A percentile compares a stretch with the other conserved stretches of the same genome.
Evolutionary conservation across 2,888 invertebrate genomes (phyloP).

Genomic region (Piscicola geometra): DNA sequence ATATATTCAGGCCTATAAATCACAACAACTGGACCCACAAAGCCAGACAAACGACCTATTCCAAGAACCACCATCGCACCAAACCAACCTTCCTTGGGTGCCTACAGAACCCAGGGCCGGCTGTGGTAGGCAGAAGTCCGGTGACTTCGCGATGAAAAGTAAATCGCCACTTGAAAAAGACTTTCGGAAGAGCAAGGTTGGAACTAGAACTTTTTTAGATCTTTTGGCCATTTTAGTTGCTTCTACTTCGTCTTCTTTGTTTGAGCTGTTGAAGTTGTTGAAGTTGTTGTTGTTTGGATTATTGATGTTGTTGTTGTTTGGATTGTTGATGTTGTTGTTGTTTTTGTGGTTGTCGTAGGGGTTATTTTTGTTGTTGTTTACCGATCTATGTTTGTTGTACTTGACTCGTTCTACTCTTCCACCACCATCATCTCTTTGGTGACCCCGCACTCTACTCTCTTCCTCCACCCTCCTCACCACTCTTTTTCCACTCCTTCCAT

Average conservation of each 20-base stretch:
- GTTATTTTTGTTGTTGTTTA: background rate
- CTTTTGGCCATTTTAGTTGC: background rate
- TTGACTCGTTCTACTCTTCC: slow-evolving; percentile 10
- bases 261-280: background rate
- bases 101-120: slow-evolving; percentile 70
- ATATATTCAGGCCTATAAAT: no score
- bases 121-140: slow-evolving; percentile 76
- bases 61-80: no score
- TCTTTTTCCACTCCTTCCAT: background rate
- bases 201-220: slow-evolving; percentile 46
- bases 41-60: no score
- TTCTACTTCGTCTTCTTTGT: background rate
- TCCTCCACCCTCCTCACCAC: background rate
- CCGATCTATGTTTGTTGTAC: background rate
- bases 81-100: slow-evolving; percentile 68
- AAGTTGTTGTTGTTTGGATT: background rate
- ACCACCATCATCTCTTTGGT: slow-evolving; percentile 4
- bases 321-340: background rate
- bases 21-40: no score
- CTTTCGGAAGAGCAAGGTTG: slow-evolving; percentile 52
- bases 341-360: background rate
- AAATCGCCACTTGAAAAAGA: slow-evolving; percentile 62
- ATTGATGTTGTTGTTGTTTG: no score
- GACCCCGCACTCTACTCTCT: background rate
- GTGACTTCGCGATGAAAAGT: slow-evolving; percentile 72